Base-by-base conservation (phyloP, 2,888 invertebrate genomes). In the Mesorhabditis spiculigera region DNA sequence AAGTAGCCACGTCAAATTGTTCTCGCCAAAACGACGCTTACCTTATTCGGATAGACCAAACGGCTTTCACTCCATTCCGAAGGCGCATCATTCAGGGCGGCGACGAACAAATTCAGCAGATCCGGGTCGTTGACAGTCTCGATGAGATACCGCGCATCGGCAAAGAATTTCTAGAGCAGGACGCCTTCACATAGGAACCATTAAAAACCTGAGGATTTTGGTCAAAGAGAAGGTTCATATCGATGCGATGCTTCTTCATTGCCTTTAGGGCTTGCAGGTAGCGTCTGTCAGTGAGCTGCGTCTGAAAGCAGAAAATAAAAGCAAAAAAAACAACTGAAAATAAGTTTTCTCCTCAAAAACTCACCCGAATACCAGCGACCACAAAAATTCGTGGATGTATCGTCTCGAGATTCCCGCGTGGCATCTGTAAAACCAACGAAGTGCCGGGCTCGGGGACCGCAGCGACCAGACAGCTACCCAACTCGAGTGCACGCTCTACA, bases 341-440 rank as follows among this genome's bases (percentile, higher is more conserved):
- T 10, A 10, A 64, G 43, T 45, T 16, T 62, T 68, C n/a, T n/a
- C 67, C n/a, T 16, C 4, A 65, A 8, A 10, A 43, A 4, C 4
- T 10, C n/a, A 70, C n/a, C 13, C 4, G 62, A 8, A 10, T 58
- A 4, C 4, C 8, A 28, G 50, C 16, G 8, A 13, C 41, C 43
- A 45, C n/a, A 63, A 63, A 71, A 68, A 44, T 45, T 43, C 80
- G 50, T 0, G 96, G 95, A 84, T 92, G 91, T 68, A 96, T 91
- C 6, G 91, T 91, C 88, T 98, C 97, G 61, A 97, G 86, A 88
- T 97, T 97, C 6, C 97, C 97, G 74, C 96, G 90, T 0, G 95
- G 95, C 90, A 95, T 90, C 89, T 95, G 94, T 66, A 97, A 88
- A 45, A 95, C 89, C 1, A 93, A 90, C 79, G 91, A 90, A 0